Conservation (phyloP, 64 coral and sea anemone species). For the Orbicella faveolata region DNA sequence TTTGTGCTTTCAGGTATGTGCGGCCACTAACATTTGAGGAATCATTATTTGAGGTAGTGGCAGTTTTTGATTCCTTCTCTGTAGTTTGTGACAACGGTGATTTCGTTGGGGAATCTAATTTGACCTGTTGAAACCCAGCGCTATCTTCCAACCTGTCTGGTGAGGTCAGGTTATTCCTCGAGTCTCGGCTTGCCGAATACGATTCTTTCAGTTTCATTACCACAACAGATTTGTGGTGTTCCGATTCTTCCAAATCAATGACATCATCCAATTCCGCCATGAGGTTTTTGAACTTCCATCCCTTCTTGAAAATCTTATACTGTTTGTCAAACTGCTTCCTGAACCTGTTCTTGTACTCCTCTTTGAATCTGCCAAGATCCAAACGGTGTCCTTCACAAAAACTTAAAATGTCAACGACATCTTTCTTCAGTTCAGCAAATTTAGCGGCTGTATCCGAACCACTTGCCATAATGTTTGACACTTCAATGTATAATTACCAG, state of each 20-base stretch:
- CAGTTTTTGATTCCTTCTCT: neutral
- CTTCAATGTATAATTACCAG: too few species aligned
- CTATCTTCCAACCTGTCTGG: neutral
- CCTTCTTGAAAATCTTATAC: neutral
- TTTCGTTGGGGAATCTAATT: neutral
- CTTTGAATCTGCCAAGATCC: neutral
- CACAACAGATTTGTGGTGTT: neutral
- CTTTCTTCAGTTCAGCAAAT: neutral
- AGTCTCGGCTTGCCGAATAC: neutral
- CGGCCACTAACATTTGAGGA: too few species aligned
- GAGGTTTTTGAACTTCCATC: neutral
- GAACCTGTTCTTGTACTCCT: neutral
- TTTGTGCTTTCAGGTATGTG: too few species aligned
- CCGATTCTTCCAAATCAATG: neutral
- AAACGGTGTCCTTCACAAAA: neutral
- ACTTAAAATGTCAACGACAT: neutral
- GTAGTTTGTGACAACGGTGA: neutral
- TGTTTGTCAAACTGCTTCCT: neutral
- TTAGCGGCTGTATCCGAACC: neutral
- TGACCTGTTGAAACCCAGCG: neutral
- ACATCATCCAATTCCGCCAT: constrained; percentile 6
- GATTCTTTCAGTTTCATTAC: neutral
- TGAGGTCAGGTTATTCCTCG: neutral
- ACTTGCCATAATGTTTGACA: neutral
- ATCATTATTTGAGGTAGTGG: neutral